Base-by-base conservation (phyloP, 2,888 invertebrate genomes). In the Margaritifera margaritifera region DNA sequence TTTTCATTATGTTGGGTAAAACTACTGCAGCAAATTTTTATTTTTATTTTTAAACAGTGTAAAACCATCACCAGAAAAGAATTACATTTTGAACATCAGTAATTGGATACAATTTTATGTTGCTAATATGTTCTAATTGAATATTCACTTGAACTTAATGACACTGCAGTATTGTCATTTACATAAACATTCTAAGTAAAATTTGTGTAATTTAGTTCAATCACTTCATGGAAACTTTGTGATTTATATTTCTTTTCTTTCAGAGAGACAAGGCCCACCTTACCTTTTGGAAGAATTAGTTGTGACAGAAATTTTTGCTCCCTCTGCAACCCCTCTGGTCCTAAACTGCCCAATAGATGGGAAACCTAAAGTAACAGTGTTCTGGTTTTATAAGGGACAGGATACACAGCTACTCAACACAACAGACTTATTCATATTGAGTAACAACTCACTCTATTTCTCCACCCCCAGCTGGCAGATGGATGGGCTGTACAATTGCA, bases 401-500 rank as follows among this genome's bases (percentile, higher is more conserved):
- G 3, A 3, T 42, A 42, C 11, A 42, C 11, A 68, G 78, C 56
- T 85, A 5, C 69, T 77, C 54, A 73, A 77, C 25, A 70, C 66
- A 24, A 62, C 64, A 31, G 68, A 72, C 20, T 68, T 71, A 53
- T 71, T 69, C 2, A 61, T 78, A 1, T 64, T 75, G 53, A 53
- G 73, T 51, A 86, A 87, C 70, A 80, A 82, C 20, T 82, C 84
- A 55, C 77, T 88, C 54, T 69, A 74, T 20, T 76, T 85, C 54
- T 54, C 69, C 0, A 64, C 67, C 8, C 70, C 81, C 4, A 60
- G n/a, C 6, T 27, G 66, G 22, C 68, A 53, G 1, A 81, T 85
- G 71, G 74, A 71, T 20, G 87, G 86, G 19, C 54, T 63, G 22
- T 88, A 87, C 65, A 65, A 63, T 11, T 88, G 88, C 76, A 71